phyloP scores from a whole-genome alignment of 1,140 invertebrate genomes.

The Rhopalosiphum padi region DNA sequence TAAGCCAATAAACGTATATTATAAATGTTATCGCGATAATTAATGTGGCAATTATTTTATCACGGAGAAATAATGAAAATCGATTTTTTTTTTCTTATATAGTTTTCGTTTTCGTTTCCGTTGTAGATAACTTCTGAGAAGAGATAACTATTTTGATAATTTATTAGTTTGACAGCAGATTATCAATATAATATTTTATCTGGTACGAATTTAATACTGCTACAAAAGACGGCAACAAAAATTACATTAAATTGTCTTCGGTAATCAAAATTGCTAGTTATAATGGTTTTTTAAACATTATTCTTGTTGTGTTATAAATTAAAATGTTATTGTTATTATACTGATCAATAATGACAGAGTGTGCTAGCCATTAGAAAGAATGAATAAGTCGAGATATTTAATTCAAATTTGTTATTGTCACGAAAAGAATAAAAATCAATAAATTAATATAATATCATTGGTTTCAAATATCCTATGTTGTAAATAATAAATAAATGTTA shows the following conservation, averaged over 20 bases:
- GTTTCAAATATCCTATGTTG: not conserved
- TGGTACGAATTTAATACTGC: not conserved
- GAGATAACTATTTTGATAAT: not conserved
- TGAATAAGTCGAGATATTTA: not conserved
- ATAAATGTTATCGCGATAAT: slow-evolving; percentile 16
- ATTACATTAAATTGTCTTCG: not conserved
- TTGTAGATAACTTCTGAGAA: slow-evolving; percentile 16
- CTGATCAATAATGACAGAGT: not conserved
- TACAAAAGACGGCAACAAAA: not conserved
- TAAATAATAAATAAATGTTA: not conserved
- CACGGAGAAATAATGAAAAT: not conserved
- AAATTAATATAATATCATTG: not conserved
- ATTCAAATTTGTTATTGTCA: not conserved
- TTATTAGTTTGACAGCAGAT: slow-evolving; percentile 10
- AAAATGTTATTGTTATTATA: not conserved
- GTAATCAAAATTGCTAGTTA: not conserved
- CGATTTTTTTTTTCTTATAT: not conserved
- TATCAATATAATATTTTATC: not conserved
- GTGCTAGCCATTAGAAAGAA: not conserved
- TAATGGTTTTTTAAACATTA: not conserved
- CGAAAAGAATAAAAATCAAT: not conserved
- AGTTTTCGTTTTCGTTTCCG: slow-evolving; percentile 4
- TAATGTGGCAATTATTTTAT: slow-evolving; percentile 17
- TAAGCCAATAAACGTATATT: slow-evolving; percentile 8
- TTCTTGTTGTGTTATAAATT: not conserved